Evolutionary conservation across 1,140 invertebrate genomes (phyloP), one percentile per base, ranked within the genome.

Genomic region (Meloidogyne chitwoodi): DNA sequence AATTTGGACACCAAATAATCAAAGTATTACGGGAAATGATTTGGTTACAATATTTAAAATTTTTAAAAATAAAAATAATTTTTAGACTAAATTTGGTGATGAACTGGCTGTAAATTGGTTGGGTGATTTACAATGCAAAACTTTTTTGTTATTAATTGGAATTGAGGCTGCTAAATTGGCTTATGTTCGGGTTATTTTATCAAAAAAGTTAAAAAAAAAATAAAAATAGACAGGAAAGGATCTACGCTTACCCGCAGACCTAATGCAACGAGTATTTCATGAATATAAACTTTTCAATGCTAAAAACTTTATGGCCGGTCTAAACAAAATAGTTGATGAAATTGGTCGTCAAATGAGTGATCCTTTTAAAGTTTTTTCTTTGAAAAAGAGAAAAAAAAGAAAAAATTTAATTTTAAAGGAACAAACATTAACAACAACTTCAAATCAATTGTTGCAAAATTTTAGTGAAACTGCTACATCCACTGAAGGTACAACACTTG

Each of bases 251-350:
- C 83, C 83, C 1, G 22, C 81, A 29, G 77, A 83, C 41, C 44
- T 83, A 26, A 85, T 85, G 81, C 31, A 83, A 65, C 22, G 70
- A 27, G 78, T 83, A 26, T 83, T 85, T 68, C 67, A 83, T 41
- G 72, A 83, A 48, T 81, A 83, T 56, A 83, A 83, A 10, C 65
- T 85, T 8, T 83, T 83, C 64, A 81, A 81, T 63, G 83, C 79
- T 5, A 79, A 85, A 48, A 83, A 83, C 34, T 83, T 80, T 67
- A 83, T 85, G 83, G 83, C 84, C 24, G 82, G 75, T 22, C 69
- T 83, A 14, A 83, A 83, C 70, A 83, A 83, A 48, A 83, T 85
- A 29, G 76, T 83, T 26, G 77, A 85, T 44, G 83, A 85, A 70
- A 83, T 83, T 56, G 83, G 83, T 5, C 68, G 75, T 16, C 68